Base-by-base conservation (phyloP, 2,113 vertebrate species). In the Gambusia holbrooki region DNA sequence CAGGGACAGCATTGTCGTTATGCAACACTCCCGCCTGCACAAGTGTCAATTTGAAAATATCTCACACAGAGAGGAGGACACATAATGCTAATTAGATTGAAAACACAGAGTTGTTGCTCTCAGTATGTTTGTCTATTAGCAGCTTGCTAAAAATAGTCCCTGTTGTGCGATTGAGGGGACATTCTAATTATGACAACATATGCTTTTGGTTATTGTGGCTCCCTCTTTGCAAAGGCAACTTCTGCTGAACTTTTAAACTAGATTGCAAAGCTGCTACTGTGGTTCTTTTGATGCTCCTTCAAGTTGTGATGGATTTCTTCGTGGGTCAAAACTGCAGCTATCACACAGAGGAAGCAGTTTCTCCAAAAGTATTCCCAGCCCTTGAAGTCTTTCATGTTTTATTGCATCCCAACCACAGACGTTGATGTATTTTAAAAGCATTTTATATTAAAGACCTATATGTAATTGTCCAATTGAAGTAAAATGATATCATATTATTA, bases 31-130 rank as follows among this genome's bases (percentile, higher is more conserved):
- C 69, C 66, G 75, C 67, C 73, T 80, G 81, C 62, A 69, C 84
- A 66, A 84, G 76, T 84, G 85, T 86, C 86, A 84, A 84, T 70
- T 84, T 89, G 71, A 85, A 85, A 75, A 80, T 76, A 61, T 74
- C 80, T 79, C 87, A 80, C 58, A 77, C 80, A 54, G 62, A 67
- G 73, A 81, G 58, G 11, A 65, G 64, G 60, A 76, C 74, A 72
- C 64, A 66, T 79, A 67, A 70, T 70, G 80, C 72, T 90, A 88
- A 91, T 88, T 84, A 83, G 73, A 66, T 74, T 69, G 68, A 73
- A 77, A 89, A 79, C 81, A 84, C 73, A 68, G 45, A 72, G 74
- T 60, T 71, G 74, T 74, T 81, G 61, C 30, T 42, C 69, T 17
- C 64, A 27, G 67, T 51, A 76, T 61, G 63, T 71, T 68, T 68